Conservation (phyloP, 2,888 invertebrate genomes). For the Caenorhabditis sp. region DNA sequence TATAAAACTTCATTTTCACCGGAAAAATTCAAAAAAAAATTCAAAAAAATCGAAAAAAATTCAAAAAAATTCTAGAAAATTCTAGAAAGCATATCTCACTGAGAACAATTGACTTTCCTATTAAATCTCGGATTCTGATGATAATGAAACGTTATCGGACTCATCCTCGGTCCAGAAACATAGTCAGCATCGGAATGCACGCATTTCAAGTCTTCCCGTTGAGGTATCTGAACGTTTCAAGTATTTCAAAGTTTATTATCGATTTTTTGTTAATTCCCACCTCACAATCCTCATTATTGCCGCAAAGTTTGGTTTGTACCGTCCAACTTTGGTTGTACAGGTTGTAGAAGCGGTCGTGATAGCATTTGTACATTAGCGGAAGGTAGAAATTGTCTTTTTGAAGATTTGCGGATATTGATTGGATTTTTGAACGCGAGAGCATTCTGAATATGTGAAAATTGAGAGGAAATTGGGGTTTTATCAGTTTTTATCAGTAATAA, state of each 20-base stretch:
- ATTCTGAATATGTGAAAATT: too few species aligned
- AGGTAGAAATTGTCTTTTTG: slow-evolving; percentile 23
- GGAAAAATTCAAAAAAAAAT: too few species aligned
- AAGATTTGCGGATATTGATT: not conserved
- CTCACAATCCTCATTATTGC: slow-evolving; percentile 35
- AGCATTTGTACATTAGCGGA: slow-evolving; percentile 32
- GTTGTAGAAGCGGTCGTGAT: slow-evolving; percentile 24
- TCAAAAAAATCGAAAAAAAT: too few species aligned
- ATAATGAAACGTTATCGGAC: slow-evolving; percentile 41
- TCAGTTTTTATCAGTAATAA: too few species aligned
- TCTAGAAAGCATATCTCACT: too few species aligned
- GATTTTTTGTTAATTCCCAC: too few species aligned
- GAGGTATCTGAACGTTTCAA: slow-evolving; percentile 8
- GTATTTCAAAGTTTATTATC: too few species aligned
- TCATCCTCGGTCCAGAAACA: slow-evolving; percentile 25
- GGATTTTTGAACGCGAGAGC: not conserved
- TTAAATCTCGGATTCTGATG: slow-evolving; percentile 14
- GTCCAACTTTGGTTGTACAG: not conserved
- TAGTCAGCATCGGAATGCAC: slow-evolving; percentile 48
- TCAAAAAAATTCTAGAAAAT: too few species aligned
- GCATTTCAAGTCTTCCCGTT: slow-evolving; percentile 26
- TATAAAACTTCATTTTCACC: too few species aligned
- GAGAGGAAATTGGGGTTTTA: too few species aligned
- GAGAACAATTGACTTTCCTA: slow-evolving; percentile 12
- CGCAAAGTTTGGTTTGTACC: slow-evolving; percentile 6